Percentiles rank a stretch among this genome's conserved stretches.
Evolutionary conservation across 2,113 vertebrate species (phyloP).

Genomic region (Psittacula cyanocephala): DNA sequence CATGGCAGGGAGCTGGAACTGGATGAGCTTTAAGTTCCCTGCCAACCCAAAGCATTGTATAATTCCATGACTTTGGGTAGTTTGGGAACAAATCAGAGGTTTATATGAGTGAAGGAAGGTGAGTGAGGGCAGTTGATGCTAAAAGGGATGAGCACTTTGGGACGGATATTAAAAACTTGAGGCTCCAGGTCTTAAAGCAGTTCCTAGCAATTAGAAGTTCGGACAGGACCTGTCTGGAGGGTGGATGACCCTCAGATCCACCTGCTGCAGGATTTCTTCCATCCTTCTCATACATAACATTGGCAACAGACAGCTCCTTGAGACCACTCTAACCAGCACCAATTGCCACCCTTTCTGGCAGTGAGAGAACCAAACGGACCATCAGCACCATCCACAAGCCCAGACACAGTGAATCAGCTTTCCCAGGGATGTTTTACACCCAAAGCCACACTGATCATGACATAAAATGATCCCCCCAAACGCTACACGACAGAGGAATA

Average conservation of each 20-base stretch:
- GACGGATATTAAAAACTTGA: not conserved
- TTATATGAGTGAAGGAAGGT: fast-evolving
- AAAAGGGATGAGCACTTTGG: not conserved
- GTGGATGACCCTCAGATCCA: not conserved
- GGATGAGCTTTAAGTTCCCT: not conserved
- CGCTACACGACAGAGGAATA: fast-evolving
- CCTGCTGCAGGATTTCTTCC: not conserved
- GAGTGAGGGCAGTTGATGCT: not conserved
- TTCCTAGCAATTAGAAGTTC: not conserved
- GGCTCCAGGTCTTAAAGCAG: not conserved
- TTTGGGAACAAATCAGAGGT: not conserved
- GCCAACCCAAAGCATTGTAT: not conserved
- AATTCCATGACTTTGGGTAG: not conserved
- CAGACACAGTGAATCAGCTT: fast-evolving
- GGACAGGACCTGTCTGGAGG: not conserved
- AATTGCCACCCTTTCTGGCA: not conserved
- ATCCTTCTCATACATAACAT: fast-evolving
- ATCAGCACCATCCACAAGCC: not conserved
- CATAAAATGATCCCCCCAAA: not conserved
- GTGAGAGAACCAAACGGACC: not conserved
- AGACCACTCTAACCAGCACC: not conserved
- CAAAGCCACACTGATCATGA: fast-evolving
- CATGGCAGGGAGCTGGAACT: not conserved
- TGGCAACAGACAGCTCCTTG: not conserved
- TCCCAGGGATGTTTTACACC: not conserved